Percentiles rank a stretch among this genome's conserved stretches.
Conservation (phyloP, 2,797 vertebrate species). For the Phyllotis vaccarum region DNA sequence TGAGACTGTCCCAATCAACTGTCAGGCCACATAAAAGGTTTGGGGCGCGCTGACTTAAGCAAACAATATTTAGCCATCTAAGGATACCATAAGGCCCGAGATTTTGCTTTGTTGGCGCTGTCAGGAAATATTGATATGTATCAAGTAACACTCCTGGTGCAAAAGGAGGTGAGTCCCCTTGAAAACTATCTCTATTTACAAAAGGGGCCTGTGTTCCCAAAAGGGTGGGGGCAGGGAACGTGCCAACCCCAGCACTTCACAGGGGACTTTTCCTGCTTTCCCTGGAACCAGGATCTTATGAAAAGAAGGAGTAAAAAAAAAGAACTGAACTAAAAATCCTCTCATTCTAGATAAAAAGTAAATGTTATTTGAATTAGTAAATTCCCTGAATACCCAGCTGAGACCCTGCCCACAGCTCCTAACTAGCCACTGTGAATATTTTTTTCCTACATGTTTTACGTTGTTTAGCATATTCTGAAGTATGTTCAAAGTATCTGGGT, state of each 20-base stretch:
- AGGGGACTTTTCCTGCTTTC: background rate
- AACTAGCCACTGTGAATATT: background rate
- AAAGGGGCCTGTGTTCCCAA: constrained; percentile 17
- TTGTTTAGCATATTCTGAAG: background rate
- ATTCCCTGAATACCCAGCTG: background rate
- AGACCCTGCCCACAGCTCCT: background rate
- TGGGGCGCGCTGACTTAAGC: constrained; percentile 88
- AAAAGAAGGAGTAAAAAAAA: background rate
- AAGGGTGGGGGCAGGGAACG: constrained; percentile 27
- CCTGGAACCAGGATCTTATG: background rate
- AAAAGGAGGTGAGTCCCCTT: constrained; percentile 46
- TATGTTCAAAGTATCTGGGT: background rate
- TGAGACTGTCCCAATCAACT: constrained; percentile 89
- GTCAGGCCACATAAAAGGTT: constrained; percentile 87
- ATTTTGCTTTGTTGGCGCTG: constrained; percentile 68
- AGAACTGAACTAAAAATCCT: background rate
- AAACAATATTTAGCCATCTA: constrained; percentile 87
- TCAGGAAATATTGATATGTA: constrained; percentile 80
- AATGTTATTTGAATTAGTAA: background rate
- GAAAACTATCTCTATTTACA: constrained; percentile 63
- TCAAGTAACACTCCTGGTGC: constrained; percentile 64
- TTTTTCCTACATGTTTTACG: background rate
- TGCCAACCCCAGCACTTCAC: background rate
- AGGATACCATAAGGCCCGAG: constrained; percentile 68
- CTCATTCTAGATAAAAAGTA: background rate